phyloP scores from a whole-genome alignment of 1,140 invertebrate species.

The Habropoda laboriosa region DNA sequence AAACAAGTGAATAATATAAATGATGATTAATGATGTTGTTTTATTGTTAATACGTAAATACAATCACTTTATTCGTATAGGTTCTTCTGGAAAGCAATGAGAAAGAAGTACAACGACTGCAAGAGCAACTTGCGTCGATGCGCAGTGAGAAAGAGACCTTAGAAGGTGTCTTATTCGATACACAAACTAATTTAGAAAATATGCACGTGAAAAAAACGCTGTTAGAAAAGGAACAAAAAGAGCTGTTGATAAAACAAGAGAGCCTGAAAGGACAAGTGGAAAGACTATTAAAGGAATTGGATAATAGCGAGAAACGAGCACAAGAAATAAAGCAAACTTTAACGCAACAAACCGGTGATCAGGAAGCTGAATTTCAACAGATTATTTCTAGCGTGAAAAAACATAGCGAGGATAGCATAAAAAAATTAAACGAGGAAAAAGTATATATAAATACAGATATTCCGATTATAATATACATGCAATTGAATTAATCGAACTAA shows the following conservation, averaged over 20 bases:
- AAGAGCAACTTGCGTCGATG: conserved; percentile 88
- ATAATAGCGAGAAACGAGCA: conserved; percentile 87
- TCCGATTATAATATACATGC: no score
- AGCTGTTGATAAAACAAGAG: conserved; percentile 89
- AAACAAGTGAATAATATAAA: conserved; percentile 84
- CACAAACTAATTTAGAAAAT: conserved; percentile 89
- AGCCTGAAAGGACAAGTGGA: conserved; percentile 86
- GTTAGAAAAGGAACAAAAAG: conserved; percentile 89
- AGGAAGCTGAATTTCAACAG: conserved; percentile 90
- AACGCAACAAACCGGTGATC: conserved; percentile 86
- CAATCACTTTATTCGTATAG: conserved; percentile 73
- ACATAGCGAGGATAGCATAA: conserved; percentile 87
- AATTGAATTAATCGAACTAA: conserved; percentile 12
- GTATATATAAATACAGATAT: conserved; percentile 71
- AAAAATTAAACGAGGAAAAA: conserved; percentile 90
- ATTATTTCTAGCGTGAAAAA: conserved; percentile 87
- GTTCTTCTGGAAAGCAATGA: conserved; percentile 88
- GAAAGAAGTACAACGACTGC: conserved; percentile 89
- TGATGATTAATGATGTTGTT: background rate
- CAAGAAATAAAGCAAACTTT: conserved; percentile 88
- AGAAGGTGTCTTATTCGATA: conserved; percentile 91
- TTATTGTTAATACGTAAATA: conserved; percentile 11
- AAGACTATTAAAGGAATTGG: conserved; percentile 88
- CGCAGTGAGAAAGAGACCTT: conserved; percentile 91
- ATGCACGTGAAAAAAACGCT: conserved; percentile 87